Percentiles rank a stretch among this genome's conserved stretches.
Conservation (phyloP, 2,888 invertebrate species). For the Ormyrus thymus region DNA sequence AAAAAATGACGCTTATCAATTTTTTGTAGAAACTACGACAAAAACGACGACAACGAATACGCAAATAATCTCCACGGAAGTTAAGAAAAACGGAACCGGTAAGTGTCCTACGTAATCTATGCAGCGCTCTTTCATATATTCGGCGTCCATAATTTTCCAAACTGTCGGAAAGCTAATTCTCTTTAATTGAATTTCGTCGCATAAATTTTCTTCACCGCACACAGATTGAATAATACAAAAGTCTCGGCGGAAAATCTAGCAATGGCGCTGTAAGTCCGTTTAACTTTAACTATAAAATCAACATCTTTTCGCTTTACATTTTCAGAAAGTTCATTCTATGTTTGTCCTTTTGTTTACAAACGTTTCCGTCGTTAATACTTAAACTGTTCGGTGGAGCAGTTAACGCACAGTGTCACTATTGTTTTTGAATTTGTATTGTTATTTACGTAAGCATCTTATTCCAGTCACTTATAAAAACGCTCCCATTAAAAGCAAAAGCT, state of each 20-base stretch:
- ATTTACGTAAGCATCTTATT: conserved; percentile 35
- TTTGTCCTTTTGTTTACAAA: conserved; percentile 2
- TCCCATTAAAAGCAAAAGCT: conserved; percentile 26
- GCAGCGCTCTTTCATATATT: conserved; percentile 15
- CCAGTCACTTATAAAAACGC: conserved; percentile 29
- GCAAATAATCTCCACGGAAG: conserved; percentile 65
- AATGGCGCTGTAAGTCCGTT: not conserved
- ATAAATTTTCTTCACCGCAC: conserved; percentile 14
- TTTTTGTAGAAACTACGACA: conserved; percentile 67
- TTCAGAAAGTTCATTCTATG: not conserved
- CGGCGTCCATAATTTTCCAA: conserved; percentile 33
- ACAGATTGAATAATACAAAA: conserved; percentile 21
- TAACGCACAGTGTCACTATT: conserved; percentile 10
- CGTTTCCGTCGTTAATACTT: not conserved
- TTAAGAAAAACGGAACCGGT: conserved; percentile 68
- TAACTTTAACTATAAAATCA: not conserved
- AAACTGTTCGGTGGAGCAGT: not conserved
- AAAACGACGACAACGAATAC: conserved; percentile 67
- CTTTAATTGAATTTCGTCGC: conserved; percentile 41
- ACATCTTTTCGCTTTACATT: not conserved
- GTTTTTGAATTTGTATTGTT: conserved; percentile 40
- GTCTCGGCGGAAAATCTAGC: not conserved
- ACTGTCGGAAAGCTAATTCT: conserved; percentile 29
- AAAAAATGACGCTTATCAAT: not conserved
- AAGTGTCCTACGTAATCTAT: conserved; percentile 57